phyloP scores from a whole-genome alignment of 2,797 vertebrate genomes.

The Microctenopoma lineatum region DNA sequence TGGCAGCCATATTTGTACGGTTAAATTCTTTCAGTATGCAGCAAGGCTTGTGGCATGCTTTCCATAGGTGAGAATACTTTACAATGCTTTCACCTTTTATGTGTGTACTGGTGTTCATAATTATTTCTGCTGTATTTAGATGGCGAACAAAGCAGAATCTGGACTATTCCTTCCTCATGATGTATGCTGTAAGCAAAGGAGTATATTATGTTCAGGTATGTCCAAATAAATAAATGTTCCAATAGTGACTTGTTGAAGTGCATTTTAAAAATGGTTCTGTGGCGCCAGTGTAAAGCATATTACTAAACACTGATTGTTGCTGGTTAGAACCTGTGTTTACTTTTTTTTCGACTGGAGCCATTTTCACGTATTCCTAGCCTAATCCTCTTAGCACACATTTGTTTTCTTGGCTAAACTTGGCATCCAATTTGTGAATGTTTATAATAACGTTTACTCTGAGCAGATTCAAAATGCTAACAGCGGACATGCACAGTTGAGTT shows the following conservation, averaged over 20 bases:
- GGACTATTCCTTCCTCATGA: constrained; percentile 99
- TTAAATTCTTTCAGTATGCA: constrained; percentile 27
- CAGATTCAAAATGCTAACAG: constrained; percentile 4
- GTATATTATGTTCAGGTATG: constrained; percentile 97
- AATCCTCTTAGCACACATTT: constrained; percentile 44
- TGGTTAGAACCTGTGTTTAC: constrained; percentile 5
- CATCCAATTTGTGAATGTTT: constrained; percentile 18
- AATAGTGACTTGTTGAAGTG: constrained; percentile 12
- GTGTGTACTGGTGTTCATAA: background rate
- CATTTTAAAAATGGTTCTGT: constrained; percentile 1
- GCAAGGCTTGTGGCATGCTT: constrained; percentile 4
- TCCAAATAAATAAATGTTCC: constrained; percentile 13
- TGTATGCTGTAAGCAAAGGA: constrained; percentile 97
- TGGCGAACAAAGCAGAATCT: constrained; percentile 99
- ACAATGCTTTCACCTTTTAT: background rate
- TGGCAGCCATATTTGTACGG: constrained; percentile 2
- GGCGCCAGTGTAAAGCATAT: background rate
- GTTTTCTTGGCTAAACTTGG: constrained; percentile 36
- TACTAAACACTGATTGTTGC: constrained; percentile 2
- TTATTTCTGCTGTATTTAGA: constrained; percentile 80
- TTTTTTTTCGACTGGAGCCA: constrained; percentile 1
- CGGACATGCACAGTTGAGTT: constrained; percentile 4
- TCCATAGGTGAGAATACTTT: background rate
- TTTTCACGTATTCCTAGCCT: constrained; percentile 37
- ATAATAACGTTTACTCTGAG: constrained; percentile 8